phyloP scores from a whole-genome alignment of 2,888 invertebrate species.

The Reticulitermes lucifugus region DNA sequence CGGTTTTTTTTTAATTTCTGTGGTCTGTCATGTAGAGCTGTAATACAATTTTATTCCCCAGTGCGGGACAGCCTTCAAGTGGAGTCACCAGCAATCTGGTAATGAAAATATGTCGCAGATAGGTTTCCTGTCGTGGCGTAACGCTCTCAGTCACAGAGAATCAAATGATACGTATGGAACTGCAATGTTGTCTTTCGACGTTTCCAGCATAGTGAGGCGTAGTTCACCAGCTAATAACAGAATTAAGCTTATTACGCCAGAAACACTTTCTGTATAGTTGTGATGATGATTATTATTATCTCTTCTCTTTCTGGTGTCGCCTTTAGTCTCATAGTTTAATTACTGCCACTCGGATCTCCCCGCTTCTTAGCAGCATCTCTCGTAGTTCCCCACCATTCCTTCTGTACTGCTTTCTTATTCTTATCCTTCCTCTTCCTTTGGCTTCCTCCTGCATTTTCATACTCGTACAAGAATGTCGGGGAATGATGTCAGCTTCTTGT shows the following conservation, averaged over 20 bases:
- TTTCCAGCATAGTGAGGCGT: background rate
- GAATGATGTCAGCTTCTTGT: background rate
- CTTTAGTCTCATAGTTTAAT: slow-evolving; percentile 34
- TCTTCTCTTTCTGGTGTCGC: slow-evolving; percentile 16
- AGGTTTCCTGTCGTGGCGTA: no score
- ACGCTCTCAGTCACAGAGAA: background rate
- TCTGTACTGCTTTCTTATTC: slow-evolving; percentile 13
- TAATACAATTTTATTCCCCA: no score
- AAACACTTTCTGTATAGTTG: slow-evolving; percentile 33
- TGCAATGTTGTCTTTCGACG: background rate
- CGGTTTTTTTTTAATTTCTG: no score
- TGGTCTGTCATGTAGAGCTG: no score
- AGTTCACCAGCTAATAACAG: background rate
- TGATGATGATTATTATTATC: slow-evolving; percentile 15
- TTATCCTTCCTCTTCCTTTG: background rate
- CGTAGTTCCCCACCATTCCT: slow-evolving; percentile 18
- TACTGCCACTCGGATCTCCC: slow-evolving; percentile 1
- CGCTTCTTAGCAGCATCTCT: slow-evolving; percentile 26
- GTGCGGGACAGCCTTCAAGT: no score
- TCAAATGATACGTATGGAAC: slow-evolving; percentile 11
- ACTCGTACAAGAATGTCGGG: background rate
- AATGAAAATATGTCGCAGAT: no score
- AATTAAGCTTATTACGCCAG: slow-evolving; percentile 12
- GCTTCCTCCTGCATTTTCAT: background rate
- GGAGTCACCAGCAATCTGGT: no score